A percentile compares a stretch with the other conserved stretches of the same genome.
phyloP scores from a whole-genome alignment of 2,113 vertebrate genomes.

The Gavialis gangeticus region DNA sequence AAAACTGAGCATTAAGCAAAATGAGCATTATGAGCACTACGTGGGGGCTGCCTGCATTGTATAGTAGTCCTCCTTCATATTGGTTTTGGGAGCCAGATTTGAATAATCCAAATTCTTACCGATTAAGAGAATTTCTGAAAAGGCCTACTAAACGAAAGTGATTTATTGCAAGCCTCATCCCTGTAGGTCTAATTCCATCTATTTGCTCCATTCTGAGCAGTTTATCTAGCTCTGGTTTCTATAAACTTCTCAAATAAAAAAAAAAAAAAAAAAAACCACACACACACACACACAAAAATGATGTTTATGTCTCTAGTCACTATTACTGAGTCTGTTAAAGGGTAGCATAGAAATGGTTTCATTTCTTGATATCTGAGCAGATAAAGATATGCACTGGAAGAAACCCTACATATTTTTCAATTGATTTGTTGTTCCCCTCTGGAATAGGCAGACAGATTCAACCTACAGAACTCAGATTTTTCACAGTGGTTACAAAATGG shows the following conservation, averaged over 20 bases:
- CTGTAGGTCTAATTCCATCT: not conserved
- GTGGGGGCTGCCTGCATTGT: no score
- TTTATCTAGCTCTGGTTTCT: not conserved
- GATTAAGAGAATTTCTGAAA: no score
- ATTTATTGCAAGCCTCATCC: no score
- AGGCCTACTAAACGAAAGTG: no score
- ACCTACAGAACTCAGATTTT: not conserved
- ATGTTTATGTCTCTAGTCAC: not conserved
- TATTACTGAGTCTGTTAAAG: not conserved
- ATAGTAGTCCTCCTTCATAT: no score
- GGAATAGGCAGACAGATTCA: not conserved
- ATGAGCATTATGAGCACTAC: no score
- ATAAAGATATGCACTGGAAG: not conserved
- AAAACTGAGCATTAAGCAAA: no score
- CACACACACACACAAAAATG: no score
- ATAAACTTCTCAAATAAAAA: not conserved
- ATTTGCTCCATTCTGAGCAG: not conserved
- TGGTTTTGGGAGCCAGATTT: no score
- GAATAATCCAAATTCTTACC: no score
- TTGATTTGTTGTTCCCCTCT: not conserved
- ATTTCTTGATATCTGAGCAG: not conserved
- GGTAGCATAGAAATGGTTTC: not conserved
- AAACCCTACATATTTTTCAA: not conserved
- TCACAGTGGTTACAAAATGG: not conserved
- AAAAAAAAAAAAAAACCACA: not conserved